Percentiles rank a stretch among this genome's conserved stretches.
These are phyloP conservation scores for Clinocottus analis DNA, from an alignment of 2,113 vertebrate species.

Conservation along the genomic window DNA sequence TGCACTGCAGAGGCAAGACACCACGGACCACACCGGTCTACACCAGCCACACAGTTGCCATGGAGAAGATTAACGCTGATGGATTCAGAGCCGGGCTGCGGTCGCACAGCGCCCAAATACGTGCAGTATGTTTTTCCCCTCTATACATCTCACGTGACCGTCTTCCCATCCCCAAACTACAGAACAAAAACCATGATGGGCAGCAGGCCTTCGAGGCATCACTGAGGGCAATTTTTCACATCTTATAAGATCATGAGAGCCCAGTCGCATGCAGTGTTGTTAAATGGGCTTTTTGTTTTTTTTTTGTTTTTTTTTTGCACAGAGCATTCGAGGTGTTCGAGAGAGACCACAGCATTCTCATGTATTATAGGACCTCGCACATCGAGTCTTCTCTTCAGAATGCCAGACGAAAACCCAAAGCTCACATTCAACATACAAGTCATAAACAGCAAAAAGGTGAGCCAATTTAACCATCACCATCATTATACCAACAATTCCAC, in stretches of 20 bases:
- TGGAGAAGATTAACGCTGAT: constrained; percentile 79
- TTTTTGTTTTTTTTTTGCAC: constrained; percentile 12
- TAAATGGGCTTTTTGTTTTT: constrained; percentile 42
- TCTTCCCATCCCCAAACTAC: constrained; percentile 30
- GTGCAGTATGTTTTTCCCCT: constrained; percentile 65
- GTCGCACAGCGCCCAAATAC: constrained; percentile 56
- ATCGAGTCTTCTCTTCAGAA: constrained; percentile 54
- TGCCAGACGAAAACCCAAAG: constrained; percentile 62
- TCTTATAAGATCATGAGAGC: constrained; percentile 56
- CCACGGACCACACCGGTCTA: constrained; percentile 61
- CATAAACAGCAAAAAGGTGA: constrained; percentile 73
- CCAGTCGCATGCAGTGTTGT: constrained; percentile 70
- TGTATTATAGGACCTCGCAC: constrained; percentile 31
- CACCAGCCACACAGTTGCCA: constrained; percentile 74
- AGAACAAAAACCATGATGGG: constrained; percentile 52
- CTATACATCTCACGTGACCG: constrained; percentile 37
- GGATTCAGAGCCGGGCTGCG: constrained; percentile 67
- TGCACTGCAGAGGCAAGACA: constrained; percentile 74
- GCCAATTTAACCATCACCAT: constrained; percentile 75
- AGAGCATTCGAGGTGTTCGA: constrained; percentile 56
- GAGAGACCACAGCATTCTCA: constrained; percentile 51
- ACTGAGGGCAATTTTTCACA: constrained; percentile 53
- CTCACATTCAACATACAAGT: constrained; percentile 66
- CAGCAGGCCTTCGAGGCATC: constrained; percentile 56
- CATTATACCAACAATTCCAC: constrained; percentile 79